phyloP scores from a whole-genome alignment of 2,797 vertebrate genomes.

The Poecilia velifera region DNA sequence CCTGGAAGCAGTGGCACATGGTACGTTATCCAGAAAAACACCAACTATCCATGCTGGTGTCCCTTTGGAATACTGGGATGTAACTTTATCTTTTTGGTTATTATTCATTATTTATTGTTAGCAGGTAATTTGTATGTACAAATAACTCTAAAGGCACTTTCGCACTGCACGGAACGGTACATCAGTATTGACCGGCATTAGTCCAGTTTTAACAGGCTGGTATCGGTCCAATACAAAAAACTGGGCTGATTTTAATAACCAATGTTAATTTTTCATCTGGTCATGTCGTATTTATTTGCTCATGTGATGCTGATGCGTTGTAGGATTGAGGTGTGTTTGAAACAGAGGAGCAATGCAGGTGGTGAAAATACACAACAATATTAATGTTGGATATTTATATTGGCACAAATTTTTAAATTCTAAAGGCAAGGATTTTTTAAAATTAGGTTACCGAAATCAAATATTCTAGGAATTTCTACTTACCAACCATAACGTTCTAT shows the following conservation, averaged over 20 bases:
- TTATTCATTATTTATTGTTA: not conserved
- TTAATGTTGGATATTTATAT: not conserved
- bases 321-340: not conserved
- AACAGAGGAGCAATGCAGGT: not conserved
- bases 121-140: not conserved
- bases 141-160: not conserved
- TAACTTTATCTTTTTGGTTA: not conserved
- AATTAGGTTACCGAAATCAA: not conserved
- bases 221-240: not conserved
- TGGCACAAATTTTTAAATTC: not conserved
- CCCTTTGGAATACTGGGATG: not conserved
- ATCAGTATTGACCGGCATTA: not conserved
- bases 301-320: not conserved
- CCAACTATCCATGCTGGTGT: not conserved
- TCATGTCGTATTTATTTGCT: not conserved
- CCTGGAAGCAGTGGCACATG: conserved; percentile 40
- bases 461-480: not conserved
- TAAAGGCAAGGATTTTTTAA: not conserved
- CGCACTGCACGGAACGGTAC: no score
- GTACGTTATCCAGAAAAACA: not conserved
- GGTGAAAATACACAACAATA: not conserved
- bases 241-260: not conserved
- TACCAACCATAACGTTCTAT: not conserved
- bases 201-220: not conserved
- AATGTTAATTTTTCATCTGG: not conserved